phyloP scores from a whole-genome alignment of 2,888 invertebrate genomes.

The Dioctria rufipes region DNA sequence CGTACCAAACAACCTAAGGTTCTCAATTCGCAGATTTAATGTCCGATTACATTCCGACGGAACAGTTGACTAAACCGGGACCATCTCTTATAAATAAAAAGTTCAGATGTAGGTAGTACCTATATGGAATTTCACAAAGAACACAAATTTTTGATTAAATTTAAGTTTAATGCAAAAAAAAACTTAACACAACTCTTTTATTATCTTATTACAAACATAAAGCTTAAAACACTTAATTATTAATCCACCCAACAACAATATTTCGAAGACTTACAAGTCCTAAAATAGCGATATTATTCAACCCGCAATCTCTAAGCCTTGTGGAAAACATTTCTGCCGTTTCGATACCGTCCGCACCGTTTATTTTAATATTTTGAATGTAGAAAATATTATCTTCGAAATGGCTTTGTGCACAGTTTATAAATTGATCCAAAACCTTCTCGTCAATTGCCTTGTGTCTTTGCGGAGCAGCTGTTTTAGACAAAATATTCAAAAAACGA shows the following conservation, averaged over 20 bases:
- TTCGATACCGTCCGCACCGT: conserved; percentile 65
- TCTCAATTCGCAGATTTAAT: too few relatives aligned
- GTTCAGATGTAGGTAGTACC: background rate
- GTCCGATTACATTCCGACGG: too few relatives aligned
- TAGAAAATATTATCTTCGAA: conserved; percentile 63
- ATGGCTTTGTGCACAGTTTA: conserved; percentile 65
- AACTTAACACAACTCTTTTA: too few relatives aligned
- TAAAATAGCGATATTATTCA: conserved; percentile 56
- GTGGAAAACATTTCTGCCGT: conserved; percentile 63
- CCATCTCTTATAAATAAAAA: too few relatives aligned
- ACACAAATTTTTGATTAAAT: too few relatives aligned
- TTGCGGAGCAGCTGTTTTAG: conserved; percentile 64
- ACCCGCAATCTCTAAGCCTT: conserved; percentile 56
- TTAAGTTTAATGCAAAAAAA: too few relatives aligned
- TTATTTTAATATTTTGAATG: conserved; percentile 64
- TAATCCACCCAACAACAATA: conserved; percentile 61
- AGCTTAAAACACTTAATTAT: background rate
- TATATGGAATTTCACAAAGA: background rate
- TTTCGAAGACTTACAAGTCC: conserved; percentile 60
- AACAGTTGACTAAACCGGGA: too few relatives aligned
- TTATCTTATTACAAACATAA: too few relatives aligned
- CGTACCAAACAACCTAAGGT: too few relatives aligned
- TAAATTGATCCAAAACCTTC: conserved; percentile 63
- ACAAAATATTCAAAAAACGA: conserved; percentile 67
- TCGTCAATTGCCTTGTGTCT: conserved; percentile 62